phyloP scores from a whole-genome alignment of 2,888 invertebrate genomes.

The Hypomecis atomaria region DNA sequence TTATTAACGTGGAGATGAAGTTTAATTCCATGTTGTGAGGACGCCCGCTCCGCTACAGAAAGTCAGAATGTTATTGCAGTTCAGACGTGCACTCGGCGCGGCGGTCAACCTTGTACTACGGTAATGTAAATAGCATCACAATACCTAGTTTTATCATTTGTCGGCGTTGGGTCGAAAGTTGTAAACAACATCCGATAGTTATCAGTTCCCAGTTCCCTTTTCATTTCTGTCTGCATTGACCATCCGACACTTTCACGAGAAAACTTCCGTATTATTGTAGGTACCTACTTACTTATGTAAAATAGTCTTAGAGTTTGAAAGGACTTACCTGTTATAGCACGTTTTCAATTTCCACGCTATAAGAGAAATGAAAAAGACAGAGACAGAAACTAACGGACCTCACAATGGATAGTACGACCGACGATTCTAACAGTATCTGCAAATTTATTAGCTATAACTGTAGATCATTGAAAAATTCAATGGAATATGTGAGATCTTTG shows the following conservation, averaged over 20 bases:
- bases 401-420: too few relatives aligned
- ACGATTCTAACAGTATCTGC: too few relatives aligned
- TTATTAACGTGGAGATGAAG: conserved; percentile 74
- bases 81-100: conserved; percentile 54
- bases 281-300: too few relatives aligned
- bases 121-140: conserved; percentile 61
- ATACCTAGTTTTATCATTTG: conserved; percentile 60
- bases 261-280: too few relatives aligned
- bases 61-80: not conserved
- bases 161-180: conserved; percentile 51
- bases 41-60: conserved; percentile 15
- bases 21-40: conserved; percentile 73
- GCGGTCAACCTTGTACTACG: conserved; percentile 58
- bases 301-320: too few relatives aligned
- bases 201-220: conserved; percentile 50
- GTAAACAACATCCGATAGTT: conserved; percentile 57
- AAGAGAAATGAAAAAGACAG: too few relatives aligned
- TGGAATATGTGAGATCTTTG: too few relatives aligned
- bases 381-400: too few relatives aligned
- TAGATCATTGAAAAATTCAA: too few relatives aligned
- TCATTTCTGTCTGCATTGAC: conserved; percentile 42
- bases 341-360: too few relatives aligned
- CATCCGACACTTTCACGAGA: conserved; percentile 19
- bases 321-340: too few relatives aligned
- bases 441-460: too few relatives aligned